Evolutionary conservation across 2,888 invertebrate species (phyloP), one percentile per base, ranked within the genome.

Genomic region (Nysson spinosus): DNA sequence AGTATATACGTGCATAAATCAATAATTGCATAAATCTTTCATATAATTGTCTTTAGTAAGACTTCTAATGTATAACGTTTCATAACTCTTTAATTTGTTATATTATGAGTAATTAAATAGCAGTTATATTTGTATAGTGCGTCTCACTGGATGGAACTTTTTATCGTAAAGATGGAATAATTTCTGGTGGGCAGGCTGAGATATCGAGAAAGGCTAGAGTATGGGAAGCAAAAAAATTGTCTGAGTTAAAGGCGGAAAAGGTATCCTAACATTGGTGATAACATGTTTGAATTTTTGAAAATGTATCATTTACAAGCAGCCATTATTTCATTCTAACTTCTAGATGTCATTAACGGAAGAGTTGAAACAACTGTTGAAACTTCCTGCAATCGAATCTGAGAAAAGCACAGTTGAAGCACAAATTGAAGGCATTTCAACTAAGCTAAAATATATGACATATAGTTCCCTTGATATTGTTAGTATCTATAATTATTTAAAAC

Each of bases 221-320:
- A 37, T 99, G 99, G 99, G 98, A 98, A 88, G 97, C 98, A 87
- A 98, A 98, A 84, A 96, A 97, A 84, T 93, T 99, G 89, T 95
- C 95, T 1, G 94, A 96, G 79, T 89, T 98, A 56, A 97, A 97
- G 88, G 90, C 94, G 50, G 94, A 93, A 82, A 96, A 96, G 89
- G 92, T 92, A 50, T 7, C 14, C 30, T 12, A 26, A 32, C 40
- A 54, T 69, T 51, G 54, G 43, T 47, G 40, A 44, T 58, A 17
- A 16, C 58, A 63, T 60, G 37, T 14, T 6, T 5, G 12, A 7
- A 30, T n/a, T n/a, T n/a, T n/a, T 39, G 4, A 22, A 22, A 14
- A 1, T 12, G 1, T n/a, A 37, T 44, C 35, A 50, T 71, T 46
- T 55, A 39, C 40, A 39, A n/a, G n/a, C n/a, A n/a, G n/a, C 42